Evolutionary conservation across 2,113 vertebrate genomes (phyloP).

Genomic region (Sylvia atricapilla): DNA sequence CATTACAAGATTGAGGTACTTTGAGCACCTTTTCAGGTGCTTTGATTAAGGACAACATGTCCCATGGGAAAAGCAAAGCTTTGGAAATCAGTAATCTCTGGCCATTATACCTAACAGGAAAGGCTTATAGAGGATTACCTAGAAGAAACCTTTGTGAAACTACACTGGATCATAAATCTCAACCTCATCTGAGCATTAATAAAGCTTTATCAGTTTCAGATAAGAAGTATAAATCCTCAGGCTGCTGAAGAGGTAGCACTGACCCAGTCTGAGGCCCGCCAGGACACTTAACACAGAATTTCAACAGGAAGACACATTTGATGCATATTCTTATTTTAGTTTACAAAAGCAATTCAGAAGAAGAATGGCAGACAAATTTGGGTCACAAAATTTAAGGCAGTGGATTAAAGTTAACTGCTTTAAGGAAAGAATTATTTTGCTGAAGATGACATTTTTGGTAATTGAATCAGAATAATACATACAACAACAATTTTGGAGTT

Average conservation of each 20-base stretch:
- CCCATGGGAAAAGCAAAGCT: slow-evolving; percentile 27
- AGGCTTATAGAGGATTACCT: slow-evolving; percentile 61
- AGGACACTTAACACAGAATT: neutral
- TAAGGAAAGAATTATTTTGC: neutral
- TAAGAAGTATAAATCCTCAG: slow-evolving; percentile 30
- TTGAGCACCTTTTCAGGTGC: slow-evolving; percentile 1
- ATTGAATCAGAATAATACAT: neutral
- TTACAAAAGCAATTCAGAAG: neutral
- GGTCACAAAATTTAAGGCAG: neutral
- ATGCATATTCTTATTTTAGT: neutral
- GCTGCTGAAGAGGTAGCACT: neutral
- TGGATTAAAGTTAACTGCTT: neutral
- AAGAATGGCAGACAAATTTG: neutral
- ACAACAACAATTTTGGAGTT: neutral
- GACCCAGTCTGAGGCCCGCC: neutral
- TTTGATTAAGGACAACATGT: slow-evolving; percentile 43
- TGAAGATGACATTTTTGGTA: neutral
- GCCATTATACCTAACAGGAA: slow-evolving; percentile 58
- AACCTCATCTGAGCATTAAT: neutral
- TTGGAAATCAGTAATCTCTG: slow-evolving; percentile 58
- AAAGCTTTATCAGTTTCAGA: slow-evolving; percentile 57
- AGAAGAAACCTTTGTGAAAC: slow-evolving; percentile 49
- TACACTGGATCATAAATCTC: slow-evolving; percentile 33
- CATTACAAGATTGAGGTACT: slow-evolving; percentile 8
- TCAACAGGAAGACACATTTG: neutral